phyloP scores from a whole-genome alignment of 2,113 vertebrate species.

The Tor tambroides region DNA sequence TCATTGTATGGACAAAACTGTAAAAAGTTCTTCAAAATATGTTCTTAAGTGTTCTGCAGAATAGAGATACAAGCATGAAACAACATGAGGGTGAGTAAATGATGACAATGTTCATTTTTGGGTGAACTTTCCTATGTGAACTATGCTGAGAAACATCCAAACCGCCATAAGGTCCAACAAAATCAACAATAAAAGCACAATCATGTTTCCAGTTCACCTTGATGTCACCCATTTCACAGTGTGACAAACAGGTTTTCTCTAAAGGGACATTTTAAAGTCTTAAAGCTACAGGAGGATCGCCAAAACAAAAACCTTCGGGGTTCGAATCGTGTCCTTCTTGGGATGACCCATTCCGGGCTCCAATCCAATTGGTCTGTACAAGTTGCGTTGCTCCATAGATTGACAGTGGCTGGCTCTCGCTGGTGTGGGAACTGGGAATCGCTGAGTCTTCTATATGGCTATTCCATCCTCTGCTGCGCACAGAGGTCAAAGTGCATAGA shows the following conservation, averaged over 20 bases:
- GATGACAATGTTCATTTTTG: background rate
- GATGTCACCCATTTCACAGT: constrained; percentile 59
- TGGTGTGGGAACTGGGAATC: constrained; percentile 75
- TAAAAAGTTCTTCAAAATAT: background rate
- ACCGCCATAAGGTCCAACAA: constrained; percentile 8
- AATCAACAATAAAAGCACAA: constrained; percentile 22
- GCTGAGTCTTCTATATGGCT: constrained; percentile 80
- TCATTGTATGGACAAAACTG: background rate
- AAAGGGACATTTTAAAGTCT: constrained; percentile 32
- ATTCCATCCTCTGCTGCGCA: constrained; percentile 75
- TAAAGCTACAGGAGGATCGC: constrained; percentile 56
- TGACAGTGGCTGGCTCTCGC: constrained; percentile 67
- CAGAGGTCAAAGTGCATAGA: constrained; percentile 83
- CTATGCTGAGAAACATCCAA: background rate
- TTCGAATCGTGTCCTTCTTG: constrained; percentile 30
- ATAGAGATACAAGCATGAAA: background rate
- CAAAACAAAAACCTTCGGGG: constrained; percentile 15
- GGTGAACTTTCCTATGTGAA: background rate
- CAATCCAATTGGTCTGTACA: constrained; percentile 51
- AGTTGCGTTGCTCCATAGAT: constrained; percentile 56
- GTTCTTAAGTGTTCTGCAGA: background rate
- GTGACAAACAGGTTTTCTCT: constrained; percentile 54
- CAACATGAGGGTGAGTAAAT: background rate
- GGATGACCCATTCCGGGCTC: constrained; percentile 11
- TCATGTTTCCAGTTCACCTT: constrained; percentile 60